Conservation (phyloP, 2,113 vertebrate genomes). For the Eidolon helvum region DNA sequence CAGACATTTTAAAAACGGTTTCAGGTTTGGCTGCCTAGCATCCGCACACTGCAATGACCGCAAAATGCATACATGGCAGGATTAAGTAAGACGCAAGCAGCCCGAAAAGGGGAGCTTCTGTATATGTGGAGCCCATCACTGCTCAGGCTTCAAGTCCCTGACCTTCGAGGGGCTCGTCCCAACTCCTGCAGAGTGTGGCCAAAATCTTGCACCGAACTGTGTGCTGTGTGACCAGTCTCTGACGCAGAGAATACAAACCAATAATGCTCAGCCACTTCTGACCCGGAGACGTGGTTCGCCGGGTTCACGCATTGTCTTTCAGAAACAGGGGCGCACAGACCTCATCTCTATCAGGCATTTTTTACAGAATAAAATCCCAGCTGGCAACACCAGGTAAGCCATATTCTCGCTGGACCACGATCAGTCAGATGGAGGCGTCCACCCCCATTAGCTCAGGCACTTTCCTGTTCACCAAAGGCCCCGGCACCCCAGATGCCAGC, state of each 20-base stretch:
- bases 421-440: neutral
- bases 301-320: neutral
- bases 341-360: neutral
- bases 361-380: neutral
- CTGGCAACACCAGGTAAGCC: neutral
- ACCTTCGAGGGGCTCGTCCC: neutral
- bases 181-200: neutral
- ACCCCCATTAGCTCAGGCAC: accelerated
- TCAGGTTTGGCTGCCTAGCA: conserved; percentile 37
- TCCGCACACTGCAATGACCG: neutral
- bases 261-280: neutral
- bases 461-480: neutral
- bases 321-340: neutral
- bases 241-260: neutral
- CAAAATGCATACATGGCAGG: neutral
- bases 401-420: neutral
- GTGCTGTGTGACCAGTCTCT: neutral
- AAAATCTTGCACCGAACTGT: neutral
- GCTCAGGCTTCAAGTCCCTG: neutral
- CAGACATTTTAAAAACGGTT: conserved; percentile 54
- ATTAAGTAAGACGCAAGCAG: neutral
- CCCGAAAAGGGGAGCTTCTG: neutral
- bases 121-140: neutral
- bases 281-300: neutral
- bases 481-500: neutral